Evolutionary conservation across 37 sponge, comb jelly and placozoan species (phyloP).

Genomic region (Halisarca cf. caerulea): DNA sequence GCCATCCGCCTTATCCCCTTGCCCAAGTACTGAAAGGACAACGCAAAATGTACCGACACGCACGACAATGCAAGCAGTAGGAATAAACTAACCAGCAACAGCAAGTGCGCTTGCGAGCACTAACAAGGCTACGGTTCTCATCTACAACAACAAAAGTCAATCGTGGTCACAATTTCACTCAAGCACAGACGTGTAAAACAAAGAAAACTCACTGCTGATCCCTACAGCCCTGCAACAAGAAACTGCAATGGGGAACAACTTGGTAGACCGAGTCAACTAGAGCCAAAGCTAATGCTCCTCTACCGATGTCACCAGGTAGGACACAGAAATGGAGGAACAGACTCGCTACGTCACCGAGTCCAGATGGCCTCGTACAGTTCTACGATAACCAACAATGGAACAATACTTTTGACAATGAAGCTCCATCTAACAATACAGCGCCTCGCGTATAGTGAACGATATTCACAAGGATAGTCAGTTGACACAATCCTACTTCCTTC

Average conservation of each 20-base stretch:
- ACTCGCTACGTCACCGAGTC: not conserved
- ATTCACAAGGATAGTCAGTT: slow-evolving; percentile 1
- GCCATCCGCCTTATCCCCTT: slow-evolving; percentile 31
- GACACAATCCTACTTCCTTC: slow-evolving; percentile 1
- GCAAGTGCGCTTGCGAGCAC: slow-evolving; percentile 6
- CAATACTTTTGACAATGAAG: not conserved
- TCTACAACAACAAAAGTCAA: too few species aligned
- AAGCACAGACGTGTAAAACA: too few species aligned
- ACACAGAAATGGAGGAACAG: slow-evolving; percentile 30
- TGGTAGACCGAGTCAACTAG: not conserved
- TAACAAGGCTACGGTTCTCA: not conserved
- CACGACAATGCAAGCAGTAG: slow-evolving; percentile 19
- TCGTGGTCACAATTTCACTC: too few species aligned
- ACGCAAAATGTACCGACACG: too few species aligned
- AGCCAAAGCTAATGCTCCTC: slow-evolving; percentile 9
- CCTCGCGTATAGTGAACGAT: slow-evolving; percentile 1
- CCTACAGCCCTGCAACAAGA: slow-evolving; percentile 14
- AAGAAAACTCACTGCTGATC: not conserved
- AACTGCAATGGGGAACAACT: not conserved
- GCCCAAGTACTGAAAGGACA: not conserved
- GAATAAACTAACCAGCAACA: slow-evolving; percentile 4
- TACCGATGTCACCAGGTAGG: slow-evolving; percentile 6
- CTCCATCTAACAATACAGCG: slow-evolving; percentile 9
- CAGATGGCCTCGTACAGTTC: not conserved
- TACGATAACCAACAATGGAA: slow-evolving; percentile 15